Evolutionary conservation across 1,140 invertebrate species (phyloP), one percentile per base, ranked within the genome.

Genomic region (Idris sp.): DNA sequence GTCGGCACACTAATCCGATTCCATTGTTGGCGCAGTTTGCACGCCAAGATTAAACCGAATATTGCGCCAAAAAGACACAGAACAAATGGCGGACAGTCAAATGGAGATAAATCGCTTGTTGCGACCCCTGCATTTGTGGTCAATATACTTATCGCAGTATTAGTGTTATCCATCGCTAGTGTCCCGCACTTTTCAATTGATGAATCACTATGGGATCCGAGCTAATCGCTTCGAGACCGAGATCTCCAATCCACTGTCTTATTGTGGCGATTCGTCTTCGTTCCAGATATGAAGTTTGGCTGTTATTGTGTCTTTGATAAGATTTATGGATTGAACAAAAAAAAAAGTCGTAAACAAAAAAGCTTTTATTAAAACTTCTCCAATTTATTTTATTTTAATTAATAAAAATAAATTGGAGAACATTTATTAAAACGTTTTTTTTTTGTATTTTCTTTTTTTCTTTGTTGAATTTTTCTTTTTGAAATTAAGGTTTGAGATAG

Each of bases 1-100:
- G 54, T 28, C 28, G n/a, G 53, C 61, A 67, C 31, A 62, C 68
- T 73, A 76, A 76, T 76, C 74, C 68, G 74, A 73, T 76, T 68
- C 44, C 61, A 64, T 53, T 68, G 68, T 76, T 73, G 68, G 73
- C 59, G 62, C 53, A 72, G 59, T 71, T 76, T 28, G 26, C 48
- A 41, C 62, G 62, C 48, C 49, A 71, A 76, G 74, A 71, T 76
- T 76, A 76, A 76, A 76, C 43, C 35, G 43, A 54, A 46, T 51
- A 30, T 35, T 5, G 48, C 4, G 18, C 14, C 19, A 43, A 51
- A 59, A 31, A 59, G 46, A 54, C 40, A 15, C 2, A 1, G 44
- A 36, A 62, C 44, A 54, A 58, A 44, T 40, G 51, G 53, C 35
- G 33, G 25, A 62, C 40, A 58, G 58, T 68, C 51, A 44, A 74